Evolutionary conservation across 2,113 vertebrate genomes (phyloP), one percentile per base, ranked within the genome.

Genomic region (Ornithorhynchus anatinus): DNA sequence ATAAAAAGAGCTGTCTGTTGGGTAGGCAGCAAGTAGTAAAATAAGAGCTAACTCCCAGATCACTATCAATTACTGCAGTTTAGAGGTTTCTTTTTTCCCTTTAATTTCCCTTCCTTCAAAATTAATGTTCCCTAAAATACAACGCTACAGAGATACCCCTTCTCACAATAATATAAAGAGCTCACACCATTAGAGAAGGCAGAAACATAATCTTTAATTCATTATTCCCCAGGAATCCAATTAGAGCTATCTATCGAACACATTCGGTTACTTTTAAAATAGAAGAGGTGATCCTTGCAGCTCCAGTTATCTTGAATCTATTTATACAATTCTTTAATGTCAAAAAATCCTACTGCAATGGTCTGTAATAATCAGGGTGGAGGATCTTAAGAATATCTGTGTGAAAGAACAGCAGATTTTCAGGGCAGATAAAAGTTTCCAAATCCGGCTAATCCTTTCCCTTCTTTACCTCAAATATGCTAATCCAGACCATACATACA

Each of bases 21-120:
- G 57, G 54, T 23, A 89, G 69, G 84, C 85, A 87, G 69, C 54
- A 82, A 89, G 75, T 71, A 85, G 88, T 83, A 89, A 90, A 89
- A 79, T 56, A 8, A 2, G 5, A 84, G 67, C 47, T 43, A 79
- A 70, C 67, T 82, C 79, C 22, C 65, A 59, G 78, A 72, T 48
- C 76, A 74, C 48, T 63, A 75, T 74, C 15, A 38, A 60, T 82
- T 80, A 72, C 86, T 86, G 75, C 27, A 70, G 33, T 38, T 81
- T 72, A 75, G 63, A 81, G 72, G 66, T 62, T 84, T 80, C 12
- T 77, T 71, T 74, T 76, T 75, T 32, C 53, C 42, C 48, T 80
- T 81, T 81, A 81, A 77, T 87, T 84, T 72, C 66, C 31, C 70
- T 68, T 12, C 31, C 54, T 72, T 23, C 31, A 56, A 63, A 52